These are phyloP conservation scores for Meloidogyne exigua DNA, from an alignment of 1,140 invertebrate species.

Conservation along the genomic window DNA sequence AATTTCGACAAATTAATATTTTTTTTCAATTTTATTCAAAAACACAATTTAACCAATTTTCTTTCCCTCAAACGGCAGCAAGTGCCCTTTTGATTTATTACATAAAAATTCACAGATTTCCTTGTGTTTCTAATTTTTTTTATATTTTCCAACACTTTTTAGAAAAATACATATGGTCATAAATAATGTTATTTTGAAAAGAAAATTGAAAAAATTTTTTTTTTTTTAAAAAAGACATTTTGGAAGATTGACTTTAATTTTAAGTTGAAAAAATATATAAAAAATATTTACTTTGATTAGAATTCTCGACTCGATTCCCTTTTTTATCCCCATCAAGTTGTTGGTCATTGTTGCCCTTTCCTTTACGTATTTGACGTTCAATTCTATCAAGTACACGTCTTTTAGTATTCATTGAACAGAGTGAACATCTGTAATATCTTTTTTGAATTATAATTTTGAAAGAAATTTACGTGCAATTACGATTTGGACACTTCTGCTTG, in stretches of 20 bases:
- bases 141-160: neutral
- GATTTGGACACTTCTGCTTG: constrained; percentile 57
- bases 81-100: neutral
- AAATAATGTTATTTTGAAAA: neutral
- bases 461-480: constrained; percentile 46
- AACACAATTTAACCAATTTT: neutral
- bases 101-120: neutral
- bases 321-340: neutral
- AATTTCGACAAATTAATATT: no score
- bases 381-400: constrained; percentile 52
- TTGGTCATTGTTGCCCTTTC: neutral
- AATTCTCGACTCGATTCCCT: neutral
- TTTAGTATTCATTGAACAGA: constrained; percentile 53
- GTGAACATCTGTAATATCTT: constrained; percentile 40
- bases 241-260: neutral
- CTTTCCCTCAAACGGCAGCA: neutral
- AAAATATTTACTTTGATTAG: neutral
- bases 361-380: constrained; percentile 40
- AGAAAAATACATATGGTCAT: constrained; percentile 5
- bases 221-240: neutral
- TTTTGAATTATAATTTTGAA: neutral
- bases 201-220: neutral
- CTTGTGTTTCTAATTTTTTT: constrained; percentile 5
- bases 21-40: no score
- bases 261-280: neutral